Percentiles rank a stretch among this genome's conserved stretches.
Evolutionary conservation across 1,140 invertebrate species (phyloP).

Genomic region (Tetramorium parvispinum): DNA sequence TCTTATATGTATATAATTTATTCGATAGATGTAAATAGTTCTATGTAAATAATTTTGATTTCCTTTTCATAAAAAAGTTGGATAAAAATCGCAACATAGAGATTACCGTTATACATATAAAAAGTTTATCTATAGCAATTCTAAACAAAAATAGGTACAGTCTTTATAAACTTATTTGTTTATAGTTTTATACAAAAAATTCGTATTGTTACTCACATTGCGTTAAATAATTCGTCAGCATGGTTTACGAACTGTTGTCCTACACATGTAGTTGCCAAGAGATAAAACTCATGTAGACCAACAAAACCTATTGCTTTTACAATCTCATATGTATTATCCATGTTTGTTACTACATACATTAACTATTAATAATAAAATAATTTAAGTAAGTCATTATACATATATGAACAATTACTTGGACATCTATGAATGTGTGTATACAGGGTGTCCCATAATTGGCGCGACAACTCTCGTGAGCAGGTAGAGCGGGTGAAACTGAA

Average conservation of each 20-base stretch:
- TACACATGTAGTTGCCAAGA: background rate
- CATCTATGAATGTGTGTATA: no score
- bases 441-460: no score
- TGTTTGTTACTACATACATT: background rate
- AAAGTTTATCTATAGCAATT: background rate
- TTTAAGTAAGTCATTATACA: background rate
- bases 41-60: background rate
- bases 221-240: background rate
- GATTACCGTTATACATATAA: background rate
- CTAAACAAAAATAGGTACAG: background rate
- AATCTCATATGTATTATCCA: background rate
- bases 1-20: no score
- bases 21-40: no score
- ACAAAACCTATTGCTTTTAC: background rate
- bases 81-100: background rate
- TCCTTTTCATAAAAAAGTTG: background rate
- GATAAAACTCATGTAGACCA: background rate
- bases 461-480: no score
- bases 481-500: no score
- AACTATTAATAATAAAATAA: slow-evolving; percentile 1
- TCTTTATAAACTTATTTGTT: background rate
- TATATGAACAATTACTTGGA: background rate
- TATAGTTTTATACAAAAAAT: background rate
- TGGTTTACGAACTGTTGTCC: background rate
- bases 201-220: background rate